Evolutionary conservation across 2,888 invertebrate genomes (phyloP), one percentile per base, ranked within the genome.

Genomic region (Mythimna albipuncta): DNA sequence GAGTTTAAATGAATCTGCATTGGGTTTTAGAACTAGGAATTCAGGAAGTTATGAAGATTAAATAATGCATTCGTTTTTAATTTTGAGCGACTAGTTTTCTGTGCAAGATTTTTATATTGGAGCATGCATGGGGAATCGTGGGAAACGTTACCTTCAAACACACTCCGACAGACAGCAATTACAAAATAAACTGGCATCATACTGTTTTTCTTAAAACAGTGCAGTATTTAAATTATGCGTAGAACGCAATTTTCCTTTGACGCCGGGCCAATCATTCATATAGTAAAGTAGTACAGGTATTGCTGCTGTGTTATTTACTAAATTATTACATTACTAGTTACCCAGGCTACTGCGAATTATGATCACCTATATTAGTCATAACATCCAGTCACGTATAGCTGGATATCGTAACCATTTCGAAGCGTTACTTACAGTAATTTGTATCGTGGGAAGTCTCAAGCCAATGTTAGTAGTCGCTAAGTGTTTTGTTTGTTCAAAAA

Each of bases 341-440:
- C 44, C 52, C 41, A 19, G 32, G 44, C 61, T 77, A 75, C 74
- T 64, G 72, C 61, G 50, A 70, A 69, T 75, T 80, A 72, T 77
- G 69, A 72, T 70, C 69, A 74, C 68, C 58, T 66, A 35, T 38
- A 70, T 80, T 68, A 77, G 62, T 80, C 71, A 83, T 70, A 65
- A 72, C 52, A 62, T 69, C 64, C 54, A 72, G 81, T 72, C 74
- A 83, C 68, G 77, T 65, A 72, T 66, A 19, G 52, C 50, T 66
- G 11, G 55, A 67, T 63, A 55, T 64, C 19, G 72, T 13, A 74
- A 69, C 41, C n/a, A 66, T 83, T 80, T 69, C 67, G 41, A 58
- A 76, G 76, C 26, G 52, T 67, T 54, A 54, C 61, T 70, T 35
- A 52, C 58, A 16, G 41, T 58, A 75, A 69, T 67, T 69, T 74